phyloP scores from a whole-genome alignment of 2,888 invertebrate species.

The Linnaemya tessellans region DNA sequence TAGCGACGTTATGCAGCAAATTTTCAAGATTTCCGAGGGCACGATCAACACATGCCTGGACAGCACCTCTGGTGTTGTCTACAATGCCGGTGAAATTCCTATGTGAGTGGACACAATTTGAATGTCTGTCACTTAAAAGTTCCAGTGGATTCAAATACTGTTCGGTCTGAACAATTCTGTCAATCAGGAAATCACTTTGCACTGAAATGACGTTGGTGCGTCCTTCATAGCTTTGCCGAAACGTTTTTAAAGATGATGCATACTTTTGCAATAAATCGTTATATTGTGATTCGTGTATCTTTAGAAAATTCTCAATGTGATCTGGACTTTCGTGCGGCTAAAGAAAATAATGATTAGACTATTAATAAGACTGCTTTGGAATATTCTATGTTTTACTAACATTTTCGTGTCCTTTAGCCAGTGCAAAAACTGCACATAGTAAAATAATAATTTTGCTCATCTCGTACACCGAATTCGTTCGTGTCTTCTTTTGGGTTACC shows the following conservation, averaged over 20 bases:
- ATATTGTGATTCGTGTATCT: not conserved
- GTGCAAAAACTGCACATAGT: not conserved
- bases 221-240: constrained; percentile 17
- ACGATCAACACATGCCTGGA: constrained; percentile 51
- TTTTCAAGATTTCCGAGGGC: constrained; percentile 30
- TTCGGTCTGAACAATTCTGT: constrained; percentile 51
- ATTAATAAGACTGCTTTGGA: too few relatives aligned
- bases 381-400: not conserved
- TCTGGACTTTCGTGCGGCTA: not conserved
- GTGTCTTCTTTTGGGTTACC: not conserved
- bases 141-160: constrained; percentile 66
- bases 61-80: constrained; percentile 18
- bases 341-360: too few relatives aligned
- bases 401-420: not conserved
- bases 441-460: constrained; percentile 16
- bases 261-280: constrained; percentile 53
- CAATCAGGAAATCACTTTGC: constrained; percentile 42
- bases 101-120: constrained; percentile 71
- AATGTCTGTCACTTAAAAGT: constrained; percentile 57
- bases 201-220: constrained; percentile 43
- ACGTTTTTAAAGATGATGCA: constrained; percentile 48
- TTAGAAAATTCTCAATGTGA: not conserved
- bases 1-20: not conserved
- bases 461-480: not conserved
- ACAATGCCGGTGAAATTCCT: constrained; percentile 50